Percentiles rank a stretch among this genome's conserved stretches.
Evolutionary conservation across 2,113 vertebrate species (phyloP).

Genomic region (Cavia aperea): DNA sequence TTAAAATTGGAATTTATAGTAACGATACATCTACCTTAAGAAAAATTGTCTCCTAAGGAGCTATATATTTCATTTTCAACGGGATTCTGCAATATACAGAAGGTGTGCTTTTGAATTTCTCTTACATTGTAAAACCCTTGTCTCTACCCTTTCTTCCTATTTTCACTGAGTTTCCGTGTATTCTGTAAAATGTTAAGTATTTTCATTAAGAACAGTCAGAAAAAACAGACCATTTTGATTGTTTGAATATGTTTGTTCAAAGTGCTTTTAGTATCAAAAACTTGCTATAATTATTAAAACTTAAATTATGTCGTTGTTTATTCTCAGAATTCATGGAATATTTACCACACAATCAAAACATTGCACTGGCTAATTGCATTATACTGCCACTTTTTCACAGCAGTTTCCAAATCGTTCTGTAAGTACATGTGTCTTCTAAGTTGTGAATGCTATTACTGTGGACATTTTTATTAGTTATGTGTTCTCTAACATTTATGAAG

Average conservation of each 20-base stretch:
- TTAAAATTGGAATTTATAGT: slow-evolving; percentile 34
- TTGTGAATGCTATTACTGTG: background rate
- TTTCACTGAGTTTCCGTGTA: background rate
- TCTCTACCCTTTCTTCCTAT: background rate
- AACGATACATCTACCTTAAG: slow-evolving; percentile 30
- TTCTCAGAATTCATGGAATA: background rate
- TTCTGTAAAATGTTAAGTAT: background rate
- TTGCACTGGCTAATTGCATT: background rate
- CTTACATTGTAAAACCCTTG: background rate
- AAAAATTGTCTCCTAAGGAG: slow-evolving; percentile 13
- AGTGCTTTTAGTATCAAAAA: background rate
- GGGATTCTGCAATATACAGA: background rate
- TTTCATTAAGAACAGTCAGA: background rate
- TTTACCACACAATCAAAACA: background rate
- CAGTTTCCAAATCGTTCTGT: background rate
- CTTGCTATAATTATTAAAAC: background rate
- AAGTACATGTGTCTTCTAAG: background rate
- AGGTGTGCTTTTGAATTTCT: background rate
- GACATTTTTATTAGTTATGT: background rate
- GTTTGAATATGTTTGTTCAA: background rate
- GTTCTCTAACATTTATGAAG: background rate
- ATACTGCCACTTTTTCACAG: background rate
- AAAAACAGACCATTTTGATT: background rate
- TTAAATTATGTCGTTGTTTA: background rate
- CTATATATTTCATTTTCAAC: background rate